Evolutionary conservation across 2,113 vertebrate species (phyloP).

Genomic region (Leptodactylus fuscus): DNA sequence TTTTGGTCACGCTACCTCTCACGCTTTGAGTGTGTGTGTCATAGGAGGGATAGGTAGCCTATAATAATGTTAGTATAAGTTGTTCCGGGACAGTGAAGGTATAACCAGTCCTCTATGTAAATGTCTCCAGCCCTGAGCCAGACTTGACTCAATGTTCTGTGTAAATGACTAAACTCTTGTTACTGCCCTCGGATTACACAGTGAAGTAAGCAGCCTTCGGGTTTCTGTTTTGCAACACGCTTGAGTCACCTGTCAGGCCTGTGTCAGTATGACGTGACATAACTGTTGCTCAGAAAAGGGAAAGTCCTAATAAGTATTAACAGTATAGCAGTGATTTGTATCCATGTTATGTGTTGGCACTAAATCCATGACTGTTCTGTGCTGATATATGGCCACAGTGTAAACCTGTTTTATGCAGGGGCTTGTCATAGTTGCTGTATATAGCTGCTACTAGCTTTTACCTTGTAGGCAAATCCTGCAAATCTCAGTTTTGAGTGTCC

Average conservation of each 20-base stretch:
- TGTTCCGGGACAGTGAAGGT: too few relatives aligned
- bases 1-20: too few relatives aligned
- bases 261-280: conserved; percentile 28
- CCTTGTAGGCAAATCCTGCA: background rate
- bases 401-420: background rate
- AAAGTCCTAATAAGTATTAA: background rate
- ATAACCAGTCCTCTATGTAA: background rate
- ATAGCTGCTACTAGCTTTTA: background rate
- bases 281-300: background rate
- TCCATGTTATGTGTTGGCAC: too few relatives aligned
- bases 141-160: background rate
- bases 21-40: too few relatives aligned
- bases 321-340: background rate
- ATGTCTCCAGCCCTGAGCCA: background rate
- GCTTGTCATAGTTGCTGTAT: background rate
- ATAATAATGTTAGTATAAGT: too few relatives aligned
- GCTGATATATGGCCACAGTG: too few relatives aligned
- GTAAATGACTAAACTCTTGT: conserved; percentile 12
- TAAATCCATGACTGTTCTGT: background rate
- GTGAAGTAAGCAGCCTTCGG: conserved; percentile 12
- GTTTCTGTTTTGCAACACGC: conserved; percentile 30
- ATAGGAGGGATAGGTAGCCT: too few relatives aligned
- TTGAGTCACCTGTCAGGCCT: conserved; percentile 13
- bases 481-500: background rate
- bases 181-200: background rate